phyloP scores from a whole-genome alignment of 2,797 vertebrate species.

The Coregonus ussuriensis region DNA sequence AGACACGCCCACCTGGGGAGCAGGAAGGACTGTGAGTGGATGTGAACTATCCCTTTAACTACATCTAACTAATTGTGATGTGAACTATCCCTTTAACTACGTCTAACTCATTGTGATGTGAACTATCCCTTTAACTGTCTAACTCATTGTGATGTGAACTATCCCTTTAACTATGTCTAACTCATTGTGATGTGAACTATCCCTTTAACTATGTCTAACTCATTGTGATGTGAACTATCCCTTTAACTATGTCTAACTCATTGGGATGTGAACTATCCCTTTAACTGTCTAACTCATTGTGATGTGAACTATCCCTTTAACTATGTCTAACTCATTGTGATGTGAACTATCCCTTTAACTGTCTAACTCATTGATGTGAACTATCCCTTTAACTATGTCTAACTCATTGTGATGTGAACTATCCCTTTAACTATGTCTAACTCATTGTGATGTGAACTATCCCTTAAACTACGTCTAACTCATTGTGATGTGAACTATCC shows the following conservation, averaged over 20 bases:
- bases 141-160: too few species aligned
- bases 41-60: background rate
- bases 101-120: too few species aligned
- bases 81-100: background rate
- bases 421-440: too few species aligned
- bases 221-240: background rate
- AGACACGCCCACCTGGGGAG: conserved; percentile 70
- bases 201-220: background rate
- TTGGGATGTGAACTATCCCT: background rate
- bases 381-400: too few species aligned
- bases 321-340: too few species aligned
- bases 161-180: too few species aligned
- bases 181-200: too few species aligned
- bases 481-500: background rate
- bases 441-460: too few species aligned
- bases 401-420: too few species aligned
- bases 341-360: too few species aligned
- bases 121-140: too few species aligned
- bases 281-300: background rate
- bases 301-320: background rate
- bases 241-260: background rate
- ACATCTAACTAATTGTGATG: background rate
- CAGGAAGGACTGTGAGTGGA: conserved; percentile 81
- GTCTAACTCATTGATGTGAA: too few species aligned
- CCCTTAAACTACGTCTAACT: background rate